These are phyloP conservation scores for Laupala kohalensis DNA, from an alignment of 1,140 invertebrate genomes.

Conservation along the genomic window DNA sequence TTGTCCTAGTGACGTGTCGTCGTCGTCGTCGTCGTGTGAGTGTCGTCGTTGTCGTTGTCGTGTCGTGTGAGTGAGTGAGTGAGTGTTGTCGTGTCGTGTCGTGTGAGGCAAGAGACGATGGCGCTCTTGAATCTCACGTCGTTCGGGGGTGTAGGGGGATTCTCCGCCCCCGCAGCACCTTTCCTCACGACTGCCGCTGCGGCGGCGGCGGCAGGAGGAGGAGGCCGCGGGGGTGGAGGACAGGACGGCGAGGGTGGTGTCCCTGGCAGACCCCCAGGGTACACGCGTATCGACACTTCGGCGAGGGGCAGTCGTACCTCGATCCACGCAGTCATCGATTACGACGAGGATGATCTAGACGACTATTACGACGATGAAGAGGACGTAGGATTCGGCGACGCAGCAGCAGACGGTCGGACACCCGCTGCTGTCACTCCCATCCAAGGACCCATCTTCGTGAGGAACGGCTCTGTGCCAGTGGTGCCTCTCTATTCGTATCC, in stretches of 20 bases:
- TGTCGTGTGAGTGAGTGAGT: too few species aligned
- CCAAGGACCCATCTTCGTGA: conserved; percentile 63
- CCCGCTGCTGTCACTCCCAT: conserved; percentile 53
- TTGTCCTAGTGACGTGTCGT: too few species aligned
- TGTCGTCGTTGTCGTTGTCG: too few species aligned
- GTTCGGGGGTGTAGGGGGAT: too few species aligned
- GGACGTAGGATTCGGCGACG: conserved; percentile 36
- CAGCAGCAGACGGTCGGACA: conserved; percentile 12
- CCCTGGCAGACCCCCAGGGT: conserved; percentile 9
- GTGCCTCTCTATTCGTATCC: conserved; percentile 74
- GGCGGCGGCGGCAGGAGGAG: too few species aligned
- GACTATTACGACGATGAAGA: conserved; percentile 33
- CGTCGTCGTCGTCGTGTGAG: too few species aligned
- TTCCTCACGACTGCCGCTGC: background rate
- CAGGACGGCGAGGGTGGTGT: conserved; percentile 24
- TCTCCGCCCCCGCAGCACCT: too few species aligned
- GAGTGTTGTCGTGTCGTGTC: too few species aligned
- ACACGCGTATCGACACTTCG: conserved; percentile 29
- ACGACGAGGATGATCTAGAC: conserved; percentile 34
- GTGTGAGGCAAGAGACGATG: background rate
- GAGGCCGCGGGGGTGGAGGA: too few species aligned
- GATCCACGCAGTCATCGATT: conserved; percentile 54
- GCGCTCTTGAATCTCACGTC: background rate
- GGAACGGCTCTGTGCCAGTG: conserved; percentile 67
- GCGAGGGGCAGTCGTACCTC: conserved; percentile 42